Evolutionary conservation across 2,888 invertebrate species (phyloP).

Genomic region (Dioctria rufipes): DNA sequence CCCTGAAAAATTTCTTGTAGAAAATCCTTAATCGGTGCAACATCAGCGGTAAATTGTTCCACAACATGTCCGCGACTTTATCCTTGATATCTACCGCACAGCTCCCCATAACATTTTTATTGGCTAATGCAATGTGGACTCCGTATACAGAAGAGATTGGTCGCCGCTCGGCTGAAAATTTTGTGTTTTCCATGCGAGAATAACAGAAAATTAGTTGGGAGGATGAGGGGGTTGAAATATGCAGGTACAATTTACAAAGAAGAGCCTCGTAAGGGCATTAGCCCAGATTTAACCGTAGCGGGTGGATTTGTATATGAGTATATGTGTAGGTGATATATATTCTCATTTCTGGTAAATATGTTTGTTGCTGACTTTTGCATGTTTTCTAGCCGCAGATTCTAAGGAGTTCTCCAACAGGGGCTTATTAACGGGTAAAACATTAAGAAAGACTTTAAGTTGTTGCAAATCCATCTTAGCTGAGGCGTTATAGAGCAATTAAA

Average conservation of each 20-base stretch:
- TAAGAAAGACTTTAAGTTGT: neutral
- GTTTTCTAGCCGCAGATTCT: neutral
- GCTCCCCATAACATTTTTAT: conserved; percentile 16
- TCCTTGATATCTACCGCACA: conserved; percentile 50
- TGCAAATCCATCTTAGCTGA: neutral
- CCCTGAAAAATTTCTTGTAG: conserved; percentile 16
- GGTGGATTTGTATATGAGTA: neutral
- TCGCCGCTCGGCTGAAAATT: conserved; percentile 4
- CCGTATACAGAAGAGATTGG: neutral
- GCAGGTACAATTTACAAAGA: conserved; percentile 7
- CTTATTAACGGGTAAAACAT: neutral
- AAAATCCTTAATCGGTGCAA: conserved; percentile 61
- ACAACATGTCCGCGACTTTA: conserved; percentile 61
- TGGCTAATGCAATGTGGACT: conserved; percentile 45
- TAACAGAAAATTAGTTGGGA: conserved; percentile 37
- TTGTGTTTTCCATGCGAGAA: conserved; percentile 32
- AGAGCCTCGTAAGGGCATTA: neutral
- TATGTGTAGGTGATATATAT: neutral
- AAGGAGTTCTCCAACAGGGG: neutral
- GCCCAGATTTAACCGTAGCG: neutral
- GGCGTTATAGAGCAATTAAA: neutral
- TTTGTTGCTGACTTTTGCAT: neutral
- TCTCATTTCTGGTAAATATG: neutral
- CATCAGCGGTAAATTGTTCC: conserved; percentile 61
- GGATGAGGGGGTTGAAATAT: neutral